Evolutionary conservation across 2,113 vertebrate genomes (phyloP).

Genomic region (Beaufortia kweichowensis): DNA sequence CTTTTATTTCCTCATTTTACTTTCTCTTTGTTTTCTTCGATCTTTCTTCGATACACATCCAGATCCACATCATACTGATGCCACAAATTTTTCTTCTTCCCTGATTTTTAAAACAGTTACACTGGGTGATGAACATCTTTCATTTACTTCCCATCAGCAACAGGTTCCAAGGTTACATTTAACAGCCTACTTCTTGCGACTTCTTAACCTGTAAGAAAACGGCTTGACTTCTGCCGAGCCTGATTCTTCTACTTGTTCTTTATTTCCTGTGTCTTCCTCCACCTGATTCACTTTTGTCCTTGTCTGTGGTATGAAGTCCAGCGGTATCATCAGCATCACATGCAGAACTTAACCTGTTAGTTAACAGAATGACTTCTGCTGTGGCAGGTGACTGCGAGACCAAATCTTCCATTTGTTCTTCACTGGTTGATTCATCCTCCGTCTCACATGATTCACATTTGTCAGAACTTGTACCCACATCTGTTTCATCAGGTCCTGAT

Average conservation of each 20-base stretch:
- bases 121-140: not conserved
- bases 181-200: not conserved
- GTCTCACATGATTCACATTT: not conserved
- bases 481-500: too few species aligned
- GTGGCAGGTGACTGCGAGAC: not conserved
- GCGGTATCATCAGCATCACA: too few species aligned
- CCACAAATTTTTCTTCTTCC: constrained; percentile 30
- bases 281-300: too few species aligned
- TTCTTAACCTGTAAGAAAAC: not conserved
- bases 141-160: not conserved
- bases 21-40: constrained; percentile 46
- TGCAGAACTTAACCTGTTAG: not conserved
- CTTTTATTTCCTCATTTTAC: not conserved
- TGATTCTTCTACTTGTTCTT: too few species aligned
- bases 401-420: not conserved
- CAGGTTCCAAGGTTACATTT: not conserved
- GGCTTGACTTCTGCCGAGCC: too few species aligned
- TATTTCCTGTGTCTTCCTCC: too few species aligned
- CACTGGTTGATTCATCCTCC: not conserved
- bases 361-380: not conserved
- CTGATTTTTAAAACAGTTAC: not conserved
- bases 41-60: not conserved
- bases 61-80: constrained; percentile 5
- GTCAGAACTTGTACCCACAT: too few species aligned
- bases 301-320: too few species aligned